These are phyloP conservation scores for Chouioia cunea DNA, from an alignment of 2,888 invertebrate genomes.

Conservation along the genomic window DNA sequence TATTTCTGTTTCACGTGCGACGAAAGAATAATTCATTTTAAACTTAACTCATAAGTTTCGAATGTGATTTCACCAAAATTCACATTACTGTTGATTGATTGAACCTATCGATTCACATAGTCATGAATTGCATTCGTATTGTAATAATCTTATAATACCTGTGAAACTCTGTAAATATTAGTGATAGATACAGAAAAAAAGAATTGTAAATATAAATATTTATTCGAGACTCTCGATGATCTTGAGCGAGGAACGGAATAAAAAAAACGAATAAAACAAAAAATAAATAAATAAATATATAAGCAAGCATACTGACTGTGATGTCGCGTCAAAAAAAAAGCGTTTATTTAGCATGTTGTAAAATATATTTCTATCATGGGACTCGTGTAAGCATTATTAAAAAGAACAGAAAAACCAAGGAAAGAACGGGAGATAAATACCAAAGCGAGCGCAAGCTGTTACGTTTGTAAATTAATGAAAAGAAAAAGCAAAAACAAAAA, in stretches of 20 bases:
- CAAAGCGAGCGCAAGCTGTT: slow-evolving; percentile 39
- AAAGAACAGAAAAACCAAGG: slow-evolving; percentile 6
- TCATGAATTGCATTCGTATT: slow-evolving; percentile 21
- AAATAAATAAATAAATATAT: background rate
- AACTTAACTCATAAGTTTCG: background rate
- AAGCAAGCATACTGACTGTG: no score
- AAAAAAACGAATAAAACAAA: background rate
- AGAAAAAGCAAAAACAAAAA: no score
- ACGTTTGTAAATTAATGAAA: slow-evolving; percentile 41
- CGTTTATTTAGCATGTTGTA: no score
- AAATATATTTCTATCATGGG: no score
- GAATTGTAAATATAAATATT: slow-evolving; percentile 45
- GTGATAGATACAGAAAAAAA: no score
- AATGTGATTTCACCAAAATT: background rate
- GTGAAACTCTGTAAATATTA: slow-evolving; percentile 42
- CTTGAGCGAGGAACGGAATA: background rate
- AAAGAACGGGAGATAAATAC: slow-evolving; percentile 32
- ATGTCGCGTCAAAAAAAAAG: no score
- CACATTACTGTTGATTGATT: background rate
- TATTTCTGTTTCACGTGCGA: background rate
- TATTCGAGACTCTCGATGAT: slow-evolving; percentile 27
- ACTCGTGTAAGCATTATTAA: no score
- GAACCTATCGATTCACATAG: slow-evolving; percentile 13
- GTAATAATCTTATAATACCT: no score
- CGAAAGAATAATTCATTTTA: background rate